A percentile compares a stretch with the other conserved stretches of the same genome.
Conservation (phyloP, 1,140 invertebrate species). For the Drosophila prosaltans region DNA sequence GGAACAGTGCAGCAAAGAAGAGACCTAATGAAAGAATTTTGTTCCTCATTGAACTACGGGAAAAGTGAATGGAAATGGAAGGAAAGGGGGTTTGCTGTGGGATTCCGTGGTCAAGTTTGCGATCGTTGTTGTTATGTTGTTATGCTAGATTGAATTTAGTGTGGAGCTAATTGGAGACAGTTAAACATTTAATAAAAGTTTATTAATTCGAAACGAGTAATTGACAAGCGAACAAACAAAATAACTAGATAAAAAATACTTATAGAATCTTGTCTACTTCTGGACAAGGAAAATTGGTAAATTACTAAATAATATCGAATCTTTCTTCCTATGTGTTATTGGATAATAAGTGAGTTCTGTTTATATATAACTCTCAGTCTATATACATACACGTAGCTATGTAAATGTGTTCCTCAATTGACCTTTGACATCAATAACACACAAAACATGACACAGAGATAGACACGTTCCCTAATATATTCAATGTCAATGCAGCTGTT, state of each 20-base stretch:
- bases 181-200: conserved; percentile 3
- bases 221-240: not conserved
- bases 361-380: not conserved
- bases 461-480: conserved; percentile 39
- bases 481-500: conserved; percentile 81
- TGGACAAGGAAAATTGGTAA: not conserved
- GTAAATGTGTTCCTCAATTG: conserved; percentile 19
- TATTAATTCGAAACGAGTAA: not conserved
- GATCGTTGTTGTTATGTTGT: not conserved
- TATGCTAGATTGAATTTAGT: conserved; percentile 7
- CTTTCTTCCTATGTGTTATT: not conserved
- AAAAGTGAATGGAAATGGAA: not conserved
- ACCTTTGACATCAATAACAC: conserved; percentile 29
- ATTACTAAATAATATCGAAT: not conserved
- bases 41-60: not conserved
- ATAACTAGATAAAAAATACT: too few species aligned
- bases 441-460: not conserved
- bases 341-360: not conserved
- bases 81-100: not conserved
- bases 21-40: conserved; percentile 1
- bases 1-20: not conserved
- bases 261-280: too few species aligned
- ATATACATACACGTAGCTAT: not conserved
- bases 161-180: conserved; percentile 41
- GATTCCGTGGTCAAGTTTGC: not conserved